Conservation (phyloP, 2,888 invertebrate genomes). For the Andricus quercusramuli region DNA sequence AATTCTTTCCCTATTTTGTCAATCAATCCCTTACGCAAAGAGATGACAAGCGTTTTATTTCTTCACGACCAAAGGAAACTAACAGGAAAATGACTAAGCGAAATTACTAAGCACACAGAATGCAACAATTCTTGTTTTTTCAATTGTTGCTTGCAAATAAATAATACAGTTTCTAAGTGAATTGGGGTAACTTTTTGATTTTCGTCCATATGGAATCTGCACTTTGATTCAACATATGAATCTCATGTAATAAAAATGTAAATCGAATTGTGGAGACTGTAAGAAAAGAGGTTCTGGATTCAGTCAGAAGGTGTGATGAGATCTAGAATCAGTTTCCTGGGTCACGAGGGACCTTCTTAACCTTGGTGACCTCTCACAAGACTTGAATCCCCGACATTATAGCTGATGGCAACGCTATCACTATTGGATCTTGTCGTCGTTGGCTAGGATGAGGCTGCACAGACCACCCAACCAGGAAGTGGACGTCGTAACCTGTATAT, state of each 20-base stretch:
- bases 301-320: background rate
- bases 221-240: background rate
- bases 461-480: slow-evolving; percentile 22
- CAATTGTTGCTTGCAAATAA: too few relatives aligned
- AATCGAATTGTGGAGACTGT: background rate
- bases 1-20: too few relatives aligned
- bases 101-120: too few relatives aligned
- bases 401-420: slow-evolving; percentile 29
- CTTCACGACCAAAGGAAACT: too few relatives aligned
- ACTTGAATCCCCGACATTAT: slow-evolving; percentile 17
- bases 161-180: too few relatives aligned
- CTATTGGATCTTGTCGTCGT: slow-evolving; percentile 38
- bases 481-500: slow-evolving; percentile 30
- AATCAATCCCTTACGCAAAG: too few relatives aligned
- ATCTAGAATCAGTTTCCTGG: background rate
- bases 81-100: too few relatives aligned
- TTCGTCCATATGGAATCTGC: background rate
- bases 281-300: background rate
- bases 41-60: too few relatives aligned
- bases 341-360: slow-evolving; percentile 1
- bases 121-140: too few relatives aligned
- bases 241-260: background rate
- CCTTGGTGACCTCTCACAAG: slow-evolving; percentile 21
- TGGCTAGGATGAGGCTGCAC: slow-evolving; percentile 18
- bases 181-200: too few relatives aligned